A percentile compares a stretch with the other conserved stretches of the same genome.
These are phyloP conservation scores for Neria commutata DNA, from an alignment of 2,888 invertebrate genomes.

Conservation along the genomic window DNA sequence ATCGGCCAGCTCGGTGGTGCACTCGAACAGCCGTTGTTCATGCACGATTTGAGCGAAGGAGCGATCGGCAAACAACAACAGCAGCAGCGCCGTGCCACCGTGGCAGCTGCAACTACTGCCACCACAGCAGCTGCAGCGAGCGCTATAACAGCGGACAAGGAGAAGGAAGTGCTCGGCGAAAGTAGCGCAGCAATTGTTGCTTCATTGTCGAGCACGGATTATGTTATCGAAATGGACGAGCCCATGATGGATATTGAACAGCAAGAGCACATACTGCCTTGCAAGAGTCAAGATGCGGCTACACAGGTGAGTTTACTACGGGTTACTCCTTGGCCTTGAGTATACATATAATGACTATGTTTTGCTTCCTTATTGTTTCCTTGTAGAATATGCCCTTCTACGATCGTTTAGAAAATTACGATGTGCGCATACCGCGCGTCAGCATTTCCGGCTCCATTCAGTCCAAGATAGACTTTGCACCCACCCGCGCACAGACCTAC, in stretches of 20 bases:
- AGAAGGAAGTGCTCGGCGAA: slow-evolving; percentile 13
- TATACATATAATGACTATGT: too few relatives aligned
- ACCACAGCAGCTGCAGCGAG: slow-evolving; percentile 13
- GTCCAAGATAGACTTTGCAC: slow-evolving; percentile 42
- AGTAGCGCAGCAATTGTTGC: slow-evolving; percentile 27
- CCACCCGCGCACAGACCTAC: slow-evolving; percentile 42
- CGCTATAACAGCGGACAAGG: slow-evolving; percentile 8
- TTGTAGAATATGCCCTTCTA: slow-evolving; percentile 41
- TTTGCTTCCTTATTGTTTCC: slow-evolving; percentile 18
- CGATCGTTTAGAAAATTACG: slow-evolving; percentile 42
- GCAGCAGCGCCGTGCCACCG: slow-evolving; percentile 22
- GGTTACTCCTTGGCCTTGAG: background rate
- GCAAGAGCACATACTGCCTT: slow-evolving; percentile 36
- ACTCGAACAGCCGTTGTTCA: slow-evolving; percentile 34
- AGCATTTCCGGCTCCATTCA: slow-evolving; percentile 38
- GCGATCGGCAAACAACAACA: slow-evolving; percentile 22
- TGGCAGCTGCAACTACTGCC: slow-evolving; percentile 29
- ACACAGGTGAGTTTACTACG: slow-evolving; percentile 27
- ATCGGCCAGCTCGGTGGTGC: slow-evolving; percentile 21
- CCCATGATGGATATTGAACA: slow-evolving; percentile 40
- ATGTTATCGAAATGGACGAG: slow-evolving; percentile 63
- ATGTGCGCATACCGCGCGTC: slow-evolving; percentile 43
- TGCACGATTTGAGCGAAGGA: slow-evolving; percentile 39
- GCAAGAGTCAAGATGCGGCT: slow-evolving; percentile 33
- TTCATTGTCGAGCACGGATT: slow-evolving; percentile 51